These are phyloP conservation scores for Leucophenga varia DNA, from an alignment of 1,140 invertebrate genomes.

Conservation along the genomic window DNA sequence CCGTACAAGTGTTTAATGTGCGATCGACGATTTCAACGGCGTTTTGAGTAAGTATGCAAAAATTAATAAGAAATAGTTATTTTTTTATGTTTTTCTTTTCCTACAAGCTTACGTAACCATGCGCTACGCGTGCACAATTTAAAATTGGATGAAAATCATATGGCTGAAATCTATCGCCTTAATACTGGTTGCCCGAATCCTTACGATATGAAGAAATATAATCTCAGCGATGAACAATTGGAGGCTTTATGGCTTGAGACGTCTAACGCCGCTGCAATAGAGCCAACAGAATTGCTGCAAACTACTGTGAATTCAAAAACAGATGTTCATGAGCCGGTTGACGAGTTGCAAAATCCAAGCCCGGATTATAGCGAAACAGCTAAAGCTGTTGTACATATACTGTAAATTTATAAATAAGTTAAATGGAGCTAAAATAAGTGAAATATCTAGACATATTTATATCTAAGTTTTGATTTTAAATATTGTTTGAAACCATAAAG, in stretches of 20 bases:
- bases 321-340: too few species aligned
- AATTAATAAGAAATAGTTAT: neutral
- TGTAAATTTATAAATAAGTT: too few species aligned
- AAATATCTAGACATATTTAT: too few species aligned
- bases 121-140: slow-evolving; percentile 24
- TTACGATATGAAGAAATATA: slow-evolving; percentile 9
- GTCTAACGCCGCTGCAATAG: neutral
- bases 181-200: slow-evolving; percentile 11
- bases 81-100: neutral
- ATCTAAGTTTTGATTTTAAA: too few species aligned
- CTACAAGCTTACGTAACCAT: slow-evolving; percentile 28
- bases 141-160: slow-evolving; percentile 23
- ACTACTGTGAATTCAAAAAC: too few species aligned
- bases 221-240: neutral
- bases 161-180: slow-evolving; percentile 11
- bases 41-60: slow-evolving; percentile 25
- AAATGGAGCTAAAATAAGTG: too few species aligned
- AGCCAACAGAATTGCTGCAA: too few species aligned
- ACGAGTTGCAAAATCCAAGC: too few species aligned
- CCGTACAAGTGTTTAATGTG: slow-evolving; percentile 37
- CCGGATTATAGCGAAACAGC: neutral
- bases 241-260: neutral
- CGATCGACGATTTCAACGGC: slow-evolving; percentile 26
- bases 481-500: too few species aligned
- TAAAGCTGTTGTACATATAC: slow-evolving; percentile 1